Percentiles rank a stretch among this genome's conserved stretches.
Conservation (phyloP, 2,797 vertebrate species). For the Danio kyathit region DNA sequence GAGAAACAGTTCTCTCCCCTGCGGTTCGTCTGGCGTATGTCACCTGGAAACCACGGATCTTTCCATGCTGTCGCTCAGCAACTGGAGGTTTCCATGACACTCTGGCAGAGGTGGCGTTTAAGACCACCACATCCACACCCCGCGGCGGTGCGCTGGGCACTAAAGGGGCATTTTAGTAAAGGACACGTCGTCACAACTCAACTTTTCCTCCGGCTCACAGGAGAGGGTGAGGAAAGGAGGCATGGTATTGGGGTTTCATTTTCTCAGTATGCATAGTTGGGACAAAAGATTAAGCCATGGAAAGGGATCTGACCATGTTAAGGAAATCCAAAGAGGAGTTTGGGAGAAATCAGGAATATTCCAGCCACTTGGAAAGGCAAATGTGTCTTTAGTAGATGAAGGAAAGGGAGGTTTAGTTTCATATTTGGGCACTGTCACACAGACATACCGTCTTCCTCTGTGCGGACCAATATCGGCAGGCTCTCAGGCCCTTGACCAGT, state of each 20-base stretch:
- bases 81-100: slow-evolving; percentile 94
- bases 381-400: slow-evolving; percentile 6
- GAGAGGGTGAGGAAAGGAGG: slow-evolving; percentile 30
- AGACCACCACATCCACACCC: slow-evolving; percentile 93
- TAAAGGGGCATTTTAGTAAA: slow-evolving; percentile 95
- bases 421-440: slow-evolving; percentile 69
- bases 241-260: slow-evolving; percentile 3
- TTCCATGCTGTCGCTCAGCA: slow-evolving; percentile 91
- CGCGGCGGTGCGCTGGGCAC: slow-evolving; percentile 97
- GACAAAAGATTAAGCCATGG: background rate
- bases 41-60: slow-evolving; percentile 95
- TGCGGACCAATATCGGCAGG: slow-evolving; percentile 92
- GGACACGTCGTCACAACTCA: slow-evolving; percentile 69
- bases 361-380: background rate
- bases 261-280: background rate
- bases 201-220: slow-evolving; percentile 21
- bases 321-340: slow-evolving; percentile 5
- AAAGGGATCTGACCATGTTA: background rate
- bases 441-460: slow-evolving; percentile 99
- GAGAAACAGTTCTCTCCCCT: slow-evolving; percentile 59
- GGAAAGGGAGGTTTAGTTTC: slow-evolving; percentile 16
- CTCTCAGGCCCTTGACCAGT: slow-evolving; percentile 95
- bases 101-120: slow-evolving; percentile 94
- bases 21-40: slow-evolving; percentile 83
- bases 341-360: slow-evolving; percentile 16